Conservation (phyloP, 2,797 vertebrate genomes). For the Prunella strophiata region DNA sequence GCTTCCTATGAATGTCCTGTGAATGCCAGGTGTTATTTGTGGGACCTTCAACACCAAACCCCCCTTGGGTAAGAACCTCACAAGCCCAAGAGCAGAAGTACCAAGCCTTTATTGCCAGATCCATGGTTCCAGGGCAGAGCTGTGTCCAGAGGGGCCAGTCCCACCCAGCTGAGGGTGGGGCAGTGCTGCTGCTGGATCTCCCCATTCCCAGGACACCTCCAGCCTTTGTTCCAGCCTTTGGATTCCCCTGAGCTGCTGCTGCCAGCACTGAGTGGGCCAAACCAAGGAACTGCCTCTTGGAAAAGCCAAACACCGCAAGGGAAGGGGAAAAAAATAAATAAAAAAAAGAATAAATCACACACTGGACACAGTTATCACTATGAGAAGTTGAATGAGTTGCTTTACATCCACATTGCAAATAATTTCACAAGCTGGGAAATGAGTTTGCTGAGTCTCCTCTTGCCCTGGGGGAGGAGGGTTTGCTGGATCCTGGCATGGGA, state of each 20-base stretch:
- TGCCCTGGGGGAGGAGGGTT: slow-evolving; percentile 35
- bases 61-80: slow-evolving; percentile 1
- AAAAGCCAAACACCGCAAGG: background rate
- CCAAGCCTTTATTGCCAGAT: slow-evolving; percentile 72
- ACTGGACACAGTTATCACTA: slow-evolving; percentile 37
- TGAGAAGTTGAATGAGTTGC: slow-evolving; percentile 28
- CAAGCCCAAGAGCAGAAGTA: slow-evolving; percentile 12
- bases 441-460: slow-evolving; percentile 23
- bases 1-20: background rate
- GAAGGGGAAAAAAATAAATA: background rate
- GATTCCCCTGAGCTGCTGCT: background rate
- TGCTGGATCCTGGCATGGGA: slow-evolving; percentile 33
- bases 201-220: background rate
- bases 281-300: background rate
- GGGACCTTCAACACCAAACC: background rate
- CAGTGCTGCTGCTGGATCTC: background rate
- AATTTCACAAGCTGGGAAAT: slow-evolving; percentile 25
- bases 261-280: background rate
- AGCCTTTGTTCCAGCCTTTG: background rate
- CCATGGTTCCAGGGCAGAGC: background rate
- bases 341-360: background rate
- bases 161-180: background rate
- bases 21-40: background rate
- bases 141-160: background rate
- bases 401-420: slow-evolving; percentile 52